Conservation (phyloP, 2,113 vertebrate genomes). For the Tychaedon coryphoeus region DNA sequence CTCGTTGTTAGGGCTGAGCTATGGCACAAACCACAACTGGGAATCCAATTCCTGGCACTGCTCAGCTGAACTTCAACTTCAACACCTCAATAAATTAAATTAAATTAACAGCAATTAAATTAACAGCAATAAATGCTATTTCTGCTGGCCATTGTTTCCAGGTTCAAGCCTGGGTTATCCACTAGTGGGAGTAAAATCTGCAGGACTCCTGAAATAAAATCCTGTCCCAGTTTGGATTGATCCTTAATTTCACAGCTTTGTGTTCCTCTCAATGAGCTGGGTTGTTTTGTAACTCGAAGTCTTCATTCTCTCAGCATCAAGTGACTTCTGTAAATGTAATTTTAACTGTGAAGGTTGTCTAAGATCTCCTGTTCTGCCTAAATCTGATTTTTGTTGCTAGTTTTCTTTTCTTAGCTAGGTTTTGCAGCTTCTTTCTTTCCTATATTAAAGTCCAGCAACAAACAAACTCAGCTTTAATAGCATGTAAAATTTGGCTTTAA, state of each 20-base stretch:
- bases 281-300: not conserved
- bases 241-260: not conserved
- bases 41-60: not conserved
- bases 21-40: not conserved
- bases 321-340: not conserved
- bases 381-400: not conserved
- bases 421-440: not conserved
- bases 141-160: not conserved
- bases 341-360: not conserved
- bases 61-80: not conserved
- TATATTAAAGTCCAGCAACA: not conserved
- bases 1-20: accelerated
- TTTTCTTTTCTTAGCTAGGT: not conserved
- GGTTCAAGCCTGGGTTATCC: not conserved
- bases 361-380: not conserved
- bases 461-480: not conserved
- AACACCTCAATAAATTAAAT: not conserved
- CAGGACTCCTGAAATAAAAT: not conserved
- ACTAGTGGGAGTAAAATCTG: not conserved
- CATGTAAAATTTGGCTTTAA: not conserved
- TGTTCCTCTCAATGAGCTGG: not conserved
- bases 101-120: not conserved
- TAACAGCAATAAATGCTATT: not conserved
- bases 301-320: not conserved
- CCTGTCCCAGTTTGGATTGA: not conserved